A percentile compares a stretch with the other conserved stretches of the same genome.
These are phyloP conservation scores for Taphrorychus bicolor DNA, from an alignment of 2,888 invertebrate species.

Conservation along the genomic window DNA sequence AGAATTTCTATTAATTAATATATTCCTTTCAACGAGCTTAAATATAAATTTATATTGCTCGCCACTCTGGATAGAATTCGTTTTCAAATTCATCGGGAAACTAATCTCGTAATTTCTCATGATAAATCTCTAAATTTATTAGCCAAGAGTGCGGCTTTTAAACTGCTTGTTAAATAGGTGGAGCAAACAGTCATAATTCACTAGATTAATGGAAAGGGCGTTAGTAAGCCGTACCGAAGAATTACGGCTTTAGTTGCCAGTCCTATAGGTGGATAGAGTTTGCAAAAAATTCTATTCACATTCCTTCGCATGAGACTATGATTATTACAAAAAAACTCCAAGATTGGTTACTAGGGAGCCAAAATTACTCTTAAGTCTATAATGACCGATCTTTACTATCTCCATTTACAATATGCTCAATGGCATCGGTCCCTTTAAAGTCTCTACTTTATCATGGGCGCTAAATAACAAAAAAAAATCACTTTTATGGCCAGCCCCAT, in stretches of 20 bases:
- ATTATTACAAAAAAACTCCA: too few species aligned
- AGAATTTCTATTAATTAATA: too few species aligned
- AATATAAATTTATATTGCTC: not conserved
- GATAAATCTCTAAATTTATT: constrained; percentile 19
- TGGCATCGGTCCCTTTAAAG: not conserved
- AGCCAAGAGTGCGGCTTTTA: constrained; percentile 8
- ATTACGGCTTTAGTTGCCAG: not conserved
- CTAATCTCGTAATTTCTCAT: not conserved
- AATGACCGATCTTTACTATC: too few species aligned
- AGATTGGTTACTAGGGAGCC: too few species aligned
- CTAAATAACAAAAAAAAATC: constrained; percentile 6
- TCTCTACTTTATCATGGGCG: not conserved
- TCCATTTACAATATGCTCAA: too few species aligned
- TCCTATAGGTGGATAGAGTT: not conserved
- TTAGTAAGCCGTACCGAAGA: not conserved
- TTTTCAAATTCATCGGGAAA: not conserved
- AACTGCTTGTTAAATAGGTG: constrained; percentile 12
- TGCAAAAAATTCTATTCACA: not conserved
- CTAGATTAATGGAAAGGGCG: constrained; percentile 1
- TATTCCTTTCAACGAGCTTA: too few species aligned
- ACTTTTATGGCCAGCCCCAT: constrained; percentile 1
- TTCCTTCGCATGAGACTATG: too few species aligned
- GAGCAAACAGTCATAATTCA: constrained; percentile 6
- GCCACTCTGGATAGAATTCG: not conserved
- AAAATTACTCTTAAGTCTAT: too few species aligned